These are phyloP conservation scores for Caenorhabditis imperialis DNA, from an alignment of 2,888 invertebrate genomes.

Conservation along the genomic window DNA sequence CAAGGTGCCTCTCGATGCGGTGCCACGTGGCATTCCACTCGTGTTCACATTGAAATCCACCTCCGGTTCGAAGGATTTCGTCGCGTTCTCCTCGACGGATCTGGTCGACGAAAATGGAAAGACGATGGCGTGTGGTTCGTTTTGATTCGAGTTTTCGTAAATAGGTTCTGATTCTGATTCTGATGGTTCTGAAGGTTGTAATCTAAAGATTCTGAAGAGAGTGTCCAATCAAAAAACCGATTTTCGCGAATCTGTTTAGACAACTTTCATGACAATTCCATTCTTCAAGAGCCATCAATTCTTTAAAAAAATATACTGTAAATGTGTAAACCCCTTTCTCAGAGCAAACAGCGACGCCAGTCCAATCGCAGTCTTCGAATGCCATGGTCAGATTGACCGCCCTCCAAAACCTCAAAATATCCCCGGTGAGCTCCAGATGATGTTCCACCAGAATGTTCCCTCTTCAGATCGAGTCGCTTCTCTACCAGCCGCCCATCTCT, in stretches of 20 bases:
- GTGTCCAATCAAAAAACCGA: too few relatives aligned
- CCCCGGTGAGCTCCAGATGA: constrained; percentile 22
- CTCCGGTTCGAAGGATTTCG: constrained; percentile 38
- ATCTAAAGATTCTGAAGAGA: too few relatives aligned
- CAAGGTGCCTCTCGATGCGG: constrained; percentile 4
- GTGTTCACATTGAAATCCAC: constrained; percentile 15
- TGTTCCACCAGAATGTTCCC: too few relatives aligned
- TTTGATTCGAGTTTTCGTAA: too few relatives aligned
- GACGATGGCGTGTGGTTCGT: constrained; percentile 30
- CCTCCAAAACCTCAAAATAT: constrained; percentile 49
- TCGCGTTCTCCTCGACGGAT: constrained; percentile 38
- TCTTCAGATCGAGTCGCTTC: constrained; percentile 37
- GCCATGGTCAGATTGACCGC: constrained; percentile 41
- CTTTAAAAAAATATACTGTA: too few relatives aligned
- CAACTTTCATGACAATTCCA: too few relatives aligned
- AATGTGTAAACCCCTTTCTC: not conserved
- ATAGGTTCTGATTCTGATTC: too few relatives aligned
- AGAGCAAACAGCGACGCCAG: constrained; percentile 29
- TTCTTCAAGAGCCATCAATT: too few relatives aligned
- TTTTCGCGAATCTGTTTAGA: too few relatives aligned
- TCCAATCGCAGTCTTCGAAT: constrained; percentile 36
- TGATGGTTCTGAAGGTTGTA: too few relatives aligned
- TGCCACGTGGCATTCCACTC: constrained; percentile 21
- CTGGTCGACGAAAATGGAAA: constrained; percentile 28
- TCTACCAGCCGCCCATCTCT: constrained; percentile 45